Conservation (phyloP, 2,888 invertebrate genomes). For the Acronicta aceris region DNA sequence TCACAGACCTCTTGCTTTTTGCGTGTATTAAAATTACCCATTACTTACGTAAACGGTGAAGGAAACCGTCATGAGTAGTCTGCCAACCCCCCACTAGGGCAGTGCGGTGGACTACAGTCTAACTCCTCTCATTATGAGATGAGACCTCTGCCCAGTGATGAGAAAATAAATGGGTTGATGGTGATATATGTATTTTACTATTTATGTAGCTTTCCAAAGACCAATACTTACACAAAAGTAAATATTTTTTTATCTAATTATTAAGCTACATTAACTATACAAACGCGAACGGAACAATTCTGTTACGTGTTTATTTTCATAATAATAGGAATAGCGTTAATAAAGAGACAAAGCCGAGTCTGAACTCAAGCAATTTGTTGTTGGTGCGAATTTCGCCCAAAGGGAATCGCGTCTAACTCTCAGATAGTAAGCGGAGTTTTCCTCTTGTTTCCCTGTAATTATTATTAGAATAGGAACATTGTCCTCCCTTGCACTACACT, state of each 20-base stretch:
- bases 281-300: conserved; percentile 27
- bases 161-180: too few species aligned
- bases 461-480: conserved; percentile 58
- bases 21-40: too few species aligned
- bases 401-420: conserved; percentile 48
- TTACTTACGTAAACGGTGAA: too few species aligned
- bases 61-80: too few species aligned
- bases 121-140: too few species aligned
- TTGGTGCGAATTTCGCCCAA: conserved; percentile 47
- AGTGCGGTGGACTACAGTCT: too few species aligned
- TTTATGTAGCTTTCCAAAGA: too few species aligned
- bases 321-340: conserved; percentile 38
- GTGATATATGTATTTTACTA: too few species aligned
- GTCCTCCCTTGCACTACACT: conserved; percentile 57
- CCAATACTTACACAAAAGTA: too few species aligned
- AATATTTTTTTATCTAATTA: not conserved
- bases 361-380: conserved; percentile 46
- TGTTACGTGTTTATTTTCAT: conserved; percentile 26
- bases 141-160: too few species aligned
- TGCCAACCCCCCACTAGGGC: too few species aligned
- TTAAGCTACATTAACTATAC: conserved; percentile 1
- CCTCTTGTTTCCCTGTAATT: conserved; percentile 48
- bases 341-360: conserved; percentile 41
- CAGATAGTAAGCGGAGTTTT: conserved; percentile 36
- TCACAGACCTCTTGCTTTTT: too few species aligned